These are phyloP conservation scores for Melopsittacus undulatus DNA, from an alignment of 2,797 vertebrate species.

Conservation along the genomic window DNA sequence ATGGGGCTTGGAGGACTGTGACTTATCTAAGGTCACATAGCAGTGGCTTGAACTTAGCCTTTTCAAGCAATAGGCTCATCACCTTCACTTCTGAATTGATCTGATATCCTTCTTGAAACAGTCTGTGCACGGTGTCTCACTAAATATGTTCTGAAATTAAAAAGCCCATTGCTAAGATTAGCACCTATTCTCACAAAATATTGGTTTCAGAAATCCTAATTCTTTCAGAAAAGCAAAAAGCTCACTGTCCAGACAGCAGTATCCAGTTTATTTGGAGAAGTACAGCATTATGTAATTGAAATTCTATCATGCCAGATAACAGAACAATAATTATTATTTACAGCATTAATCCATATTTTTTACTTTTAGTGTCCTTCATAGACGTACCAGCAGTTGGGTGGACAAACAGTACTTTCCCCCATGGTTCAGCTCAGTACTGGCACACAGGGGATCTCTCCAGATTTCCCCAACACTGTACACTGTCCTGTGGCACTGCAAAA, in stretches of 20 bases:
- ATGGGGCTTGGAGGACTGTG: background rate
- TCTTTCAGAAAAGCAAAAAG: background rate
- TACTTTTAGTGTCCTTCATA: background rate
- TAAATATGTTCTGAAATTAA: background rate
- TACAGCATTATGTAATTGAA: background rate
- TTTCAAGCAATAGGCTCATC: background rate
- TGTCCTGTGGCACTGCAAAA: background rate
- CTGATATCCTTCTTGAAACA: background rate
- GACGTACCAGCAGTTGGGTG: background rate
- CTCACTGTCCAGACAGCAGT: background rate
- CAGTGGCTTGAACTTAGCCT: background rate
- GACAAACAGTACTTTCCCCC: background rate
- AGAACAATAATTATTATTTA: background rate
- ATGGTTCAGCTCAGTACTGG: background rate
- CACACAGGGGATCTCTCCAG: background rate
- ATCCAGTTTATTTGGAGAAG: background rate
- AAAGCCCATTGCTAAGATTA: background rate
- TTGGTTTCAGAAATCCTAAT: background rate
- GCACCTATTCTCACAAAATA: background rate
- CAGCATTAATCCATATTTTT: background rate
- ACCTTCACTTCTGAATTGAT: background rate
- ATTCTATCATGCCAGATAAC: background rate
- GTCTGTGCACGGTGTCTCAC: background rate
- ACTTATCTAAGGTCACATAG: slow-evolving; percentile 10
- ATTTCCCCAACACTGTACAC: background rate